Base-by-base conservation (phyloP, 2,888 invertebrate genomes). In the Amaurobius ferox region DNA sequence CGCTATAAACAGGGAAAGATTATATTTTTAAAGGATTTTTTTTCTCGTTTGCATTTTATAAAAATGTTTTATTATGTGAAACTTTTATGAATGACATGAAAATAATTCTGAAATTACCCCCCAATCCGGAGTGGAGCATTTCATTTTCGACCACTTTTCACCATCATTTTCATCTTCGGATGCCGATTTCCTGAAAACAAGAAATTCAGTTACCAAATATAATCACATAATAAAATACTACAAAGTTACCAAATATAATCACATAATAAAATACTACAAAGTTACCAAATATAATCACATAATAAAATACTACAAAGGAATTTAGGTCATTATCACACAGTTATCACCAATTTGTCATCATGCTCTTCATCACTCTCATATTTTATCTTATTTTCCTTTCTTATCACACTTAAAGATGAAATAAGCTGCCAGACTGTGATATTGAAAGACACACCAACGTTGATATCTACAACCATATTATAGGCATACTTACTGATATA, bases 41-140 rank as follows among this genome's bases (percentile, higher is more conserved):
- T n/a, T n/a, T n/a, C n/a, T n/a, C n/a, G n/a, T n/a, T n/a, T n/a
- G n/a, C n/a, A n/a, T n/a, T n/a, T n/a, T n/a, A n/a, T n/a, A n/a
- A n/a, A n/a, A n/a, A n/a, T n/a, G n/a, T n/a, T n/a, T n/a, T n/a
- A n/a, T n/a, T n/a, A n/a, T n/a, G n/a, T n/a, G n/a, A n/a, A n/a
- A n/a, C n/a, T n/a, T n/a, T n/a, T n/a, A n/a, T n/a, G n/a, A n/a
- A n/a, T n/a, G n/a, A n/a, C n/a, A n/a, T n/a, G n/a, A n/a, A n/a
- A n/a, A n/a, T n/a, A n/a, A n/a, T n/a, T n/a, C n/a, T n/a, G 19
- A 44, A 89, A 89, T 89, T 88, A 90, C 90, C 87, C 94, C 94
- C 97, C 97, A 97, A 92, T 97, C 96, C 23, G 97, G 96, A 61
- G 96, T 71, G 89, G 88, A 35, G 89, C 86, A n/a, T 88, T 88